Percentiles rank a stretch among this genome's conserved stretches.
These are phyloP conservation scores for Eriosoma lanigerum DNA, from an alignment of 1,140 invertebrate genomes.

Conservation along the genomic window DNA sequence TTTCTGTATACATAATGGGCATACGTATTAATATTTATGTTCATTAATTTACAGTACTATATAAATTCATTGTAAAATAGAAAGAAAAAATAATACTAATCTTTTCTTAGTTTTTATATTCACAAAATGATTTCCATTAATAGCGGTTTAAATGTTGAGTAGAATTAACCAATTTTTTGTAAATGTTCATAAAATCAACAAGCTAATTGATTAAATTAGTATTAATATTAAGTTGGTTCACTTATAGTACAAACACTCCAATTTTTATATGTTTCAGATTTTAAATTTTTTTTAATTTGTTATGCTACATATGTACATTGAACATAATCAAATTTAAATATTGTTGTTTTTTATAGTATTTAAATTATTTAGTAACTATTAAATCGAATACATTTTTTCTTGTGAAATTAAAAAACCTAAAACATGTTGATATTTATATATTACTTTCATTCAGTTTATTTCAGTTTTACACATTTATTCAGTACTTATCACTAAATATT, in stretches of 20 bases:
- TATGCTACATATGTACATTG: neutral
- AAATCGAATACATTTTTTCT: neutral
- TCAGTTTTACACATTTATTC: no score
- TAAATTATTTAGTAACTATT: neutral
- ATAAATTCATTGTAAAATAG: neutral
- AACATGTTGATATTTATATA: neutral
- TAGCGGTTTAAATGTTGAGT: neutral
- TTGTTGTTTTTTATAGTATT: neutral
- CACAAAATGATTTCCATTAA: neutral
- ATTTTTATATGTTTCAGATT: neutral
- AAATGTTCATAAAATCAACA: neutral
- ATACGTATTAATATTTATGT: neutral
- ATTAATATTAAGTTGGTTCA: neutral
- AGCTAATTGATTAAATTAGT: neutral
- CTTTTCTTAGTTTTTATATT: neutral
- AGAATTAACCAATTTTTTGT: neutral
- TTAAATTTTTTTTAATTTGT: neutral
- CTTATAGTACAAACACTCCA: neutral
- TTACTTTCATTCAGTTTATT: no score
- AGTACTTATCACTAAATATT: no score
- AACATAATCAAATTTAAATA: neutral
- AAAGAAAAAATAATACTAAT: neutral
- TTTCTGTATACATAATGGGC: neutral
- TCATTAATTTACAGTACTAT: neutral
- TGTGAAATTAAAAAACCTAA: neutral